Percentiles rank a stretch among this genome's conserved stretches.
These are phyloP conservation scores for Gallirallus australis DNA, from an alignment of 2,797 vertebrate species.

Conservation along the genomic window DNA sequence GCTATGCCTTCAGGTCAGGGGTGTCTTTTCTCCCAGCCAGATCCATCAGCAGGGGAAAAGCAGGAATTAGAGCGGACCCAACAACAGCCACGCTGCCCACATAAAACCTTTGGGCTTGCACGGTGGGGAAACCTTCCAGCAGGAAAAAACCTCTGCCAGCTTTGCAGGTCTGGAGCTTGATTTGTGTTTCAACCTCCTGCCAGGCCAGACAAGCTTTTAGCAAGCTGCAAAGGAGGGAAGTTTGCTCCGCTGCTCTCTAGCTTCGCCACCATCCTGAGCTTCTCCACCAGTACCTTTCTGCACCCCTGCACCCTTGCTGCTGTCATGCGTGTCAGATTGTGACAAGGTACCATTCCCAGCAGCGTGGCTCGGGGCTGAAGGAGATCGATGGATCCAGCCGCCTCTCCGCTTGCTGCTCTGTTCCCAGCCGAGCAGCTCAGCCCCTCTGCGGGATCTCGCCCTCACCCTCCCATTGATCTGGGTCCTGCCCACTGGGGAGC, in stretches of 20 bases:
- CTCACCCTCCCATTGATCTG: neutral
- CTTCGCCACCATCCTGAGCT: neutral
- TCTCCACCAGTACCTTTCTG: neutral
- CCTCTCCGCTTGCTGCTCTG: neutral
- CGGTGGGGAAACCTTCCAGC: neutral
- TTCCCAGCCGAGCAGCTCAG: neutral
- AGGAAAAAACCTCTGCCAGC: neutral
- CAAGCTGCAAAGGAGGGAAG: neutral
- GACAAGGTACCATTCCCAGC: neutral
- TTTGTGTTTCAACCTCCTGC: neutral
- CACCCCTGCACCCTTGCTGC: neutral
- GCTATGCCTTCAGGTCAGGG: neutral
- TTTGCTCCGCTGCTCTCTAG: neutral
- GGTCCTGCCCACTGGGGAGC: neutral
- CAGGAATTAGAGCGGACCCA: neutral
- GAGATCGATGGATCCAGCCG: neutral
- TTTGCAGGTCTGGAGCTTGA: neutral
- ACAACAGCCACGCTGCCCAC: accelerated
- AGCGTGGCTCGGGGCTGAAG: neutral
- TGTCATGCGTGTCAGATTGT: neutral
- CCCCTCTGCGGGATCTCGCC: neutral
- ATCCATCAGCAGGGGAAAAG: neutral
- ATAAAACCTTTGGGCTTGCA: neutral
- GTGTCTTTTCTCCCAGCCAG: neutral
- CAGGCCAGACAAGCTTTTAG: neutral